Evolutionary conservation across 1,140 invertebrate species (phyloP), one percentile per base, ranked within the genome.

Genomic region (Drosophila repletoides): DNA sequence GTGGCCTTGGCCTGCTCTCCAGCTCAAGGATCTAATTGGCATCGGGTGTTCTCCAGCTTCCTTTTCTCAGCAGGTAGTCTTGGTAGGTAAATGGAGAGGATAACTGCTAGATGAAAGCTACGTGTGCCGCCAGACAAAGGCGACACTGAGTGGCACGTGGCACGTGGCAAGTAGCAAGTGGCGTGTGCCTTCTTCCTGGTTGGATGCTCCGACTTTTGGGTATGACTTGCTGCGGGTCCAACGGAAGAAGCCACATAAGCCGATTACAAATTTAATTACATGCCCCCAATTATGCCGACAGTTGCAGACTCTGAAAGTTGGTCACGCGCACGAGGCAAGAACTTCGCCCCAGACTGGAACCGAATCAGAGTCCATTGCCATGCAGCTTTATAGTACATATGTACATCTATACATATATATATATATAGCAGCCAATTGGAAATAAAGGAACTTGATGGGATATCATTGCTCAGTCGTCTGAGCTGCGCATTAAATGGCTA

Each of bases 241-340:
- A n/a, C n/a, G n/a, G n/a, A n/a, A 3, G 58, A 60, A 60, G 58
- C 58, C 46, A n/a, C 46, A 60, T 60, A 60, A 60, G 58, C 58
- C 36, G 58, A 60, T 60, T 60, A 60, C 46, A 60, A 49, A 60
- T 40, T 60, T 60, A 60, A 60, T 60, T 60, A 60, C 58, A 51
- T 31, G 58, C 33, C 34, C 26, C 26, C 45, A 51, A 60, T 60
- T 51, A 60, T 60, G 26, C 52, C 38, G 12, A 5, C 48, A 36
- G 48, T 9, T 7, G 9, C 22, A 29, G 36, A 21, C 7, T 14
- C 19, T 36, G 31, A 12, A 17, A n/a, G 26, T 17, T 43, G 24
- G 14, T 24, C 2, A 45, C 21, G n/a, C 26, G 43, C 45, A 26
- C 26, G 33, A 17, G 33, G n/a, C n/a, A 48, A 22, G n/a, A 14